These are phyloP conservation scores for Oscheius sp. DNA, from an alignment of 2,888 invertebrate species.

Conservation along the genomic window DNA sequence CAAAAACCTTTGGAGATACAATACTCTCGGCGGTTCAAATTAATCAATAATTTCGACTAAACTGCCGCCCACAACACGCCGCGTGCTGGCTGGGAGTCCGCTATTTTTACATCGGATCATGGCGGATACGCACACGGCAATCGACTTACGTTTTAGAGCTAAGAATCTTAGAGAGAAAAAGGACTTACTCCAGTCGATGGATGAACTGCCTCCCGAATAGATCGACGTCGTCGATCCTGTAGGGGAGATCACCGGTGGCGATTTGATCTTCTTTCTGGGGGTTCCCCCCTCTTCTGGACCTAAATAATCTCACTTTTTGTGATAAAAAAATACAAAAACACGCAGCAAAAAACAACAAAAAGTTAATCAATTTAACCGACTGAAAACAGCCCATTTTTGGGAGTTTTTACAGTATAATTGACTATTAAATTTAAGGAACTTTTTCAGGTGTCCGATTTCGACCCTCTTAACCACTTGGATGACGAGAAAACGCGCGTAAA, in stretches of 20 bases:
- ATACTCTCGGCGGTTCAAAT: no score
- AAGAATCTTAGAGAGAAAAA: neutral
- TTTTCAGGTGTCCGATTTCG: no score
- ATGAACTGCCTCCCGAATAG: slow-evolving; percentile 68
- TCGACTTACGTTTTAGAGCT: neutral
- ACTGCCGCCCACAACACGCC: neutral
- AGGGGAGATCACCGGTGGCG: slow-evolving; percentile 70
- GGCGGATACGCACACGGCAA: neutral
- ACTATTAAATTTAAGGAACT: no score
- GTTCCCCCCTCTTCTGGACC: slow-evolving; percentile 71
- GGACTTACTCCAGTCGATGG: slow-evolving; percentile 67
- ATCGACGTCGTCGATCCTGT: slow-evolving; percentile 69
- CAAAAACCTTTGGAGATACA: no score
- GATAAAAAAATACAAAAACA: no score
- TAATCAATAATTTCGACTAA: neutral
- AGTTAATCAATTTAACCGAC: no score
- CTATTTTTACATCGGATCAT: slow-evolving; percentile 13
- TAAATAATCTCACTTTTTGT: no score
- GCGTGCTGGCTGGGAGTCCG: neutral
- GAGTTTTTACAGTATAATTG: no score
- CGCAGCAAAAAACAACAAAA: no score
- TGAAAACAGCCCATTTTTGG: no score
- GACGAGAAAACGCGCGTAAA: no score
- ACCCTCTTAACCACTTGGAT: no score
- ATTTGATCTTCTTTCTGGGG: slow-evolving; percentile 70